phyloP scores from a whole-genome alignment of 2,113 vertebrate species.

The Centropus bengalensis region DNA sequence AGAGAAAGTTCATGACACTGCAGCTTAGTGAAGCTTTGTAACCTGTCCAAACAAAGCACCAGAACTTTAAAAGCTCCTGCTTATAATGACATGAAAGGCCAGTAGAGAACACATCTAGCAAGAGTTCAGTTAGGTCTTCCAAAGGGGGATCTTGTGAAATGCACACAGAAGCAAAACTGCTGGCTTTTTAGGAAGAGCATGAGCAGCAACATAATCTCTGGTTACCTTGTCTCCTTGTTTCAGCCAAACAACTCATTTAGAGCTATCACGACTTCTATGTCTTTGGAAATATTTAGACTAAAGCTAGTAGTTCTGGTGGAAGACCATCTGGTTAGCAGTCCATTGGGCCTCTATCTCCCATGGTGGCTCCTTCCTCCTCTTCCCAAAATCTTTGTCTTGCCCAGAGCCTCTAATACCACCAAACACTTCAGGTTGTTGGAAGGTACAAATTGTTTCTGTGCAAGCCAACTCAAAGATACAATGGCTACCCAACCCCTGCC shows the following conservation, averaged over 20 bases:
- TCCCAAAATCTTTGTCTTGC: background rate
- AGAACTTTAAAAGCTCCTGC: background rate
- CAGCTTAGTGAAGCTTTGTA: constrained; percentile 12
- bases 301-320: background rate
- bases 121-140: background rate
- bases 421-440: background rate
- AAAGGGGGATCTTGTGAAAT: background rate
- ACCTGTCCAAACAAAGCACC: background rate
- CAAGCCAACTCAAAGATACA: background rate
- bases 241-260: background rate
- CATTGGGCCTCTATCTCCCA: background rate
- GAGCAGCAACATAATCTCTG: background rate
- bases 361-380: background rate
- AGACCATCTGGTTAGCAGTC: background rate
- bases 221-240: background rate
- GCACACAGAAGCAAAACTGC: background rate
- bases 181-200: background rate
- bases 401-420: background rate
- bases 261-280: background rate
- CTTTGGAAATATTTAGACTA: background rate
- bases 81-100: background rate
- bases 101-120: background rate
- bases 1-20: background rate
- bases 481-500: background rate
- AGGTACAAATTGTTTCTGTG: background rate